These are phyloP conservation scores for Scaptomyza graminum DNA, from an alignment of 1,140 invertebrate species.

Conservation along the genomic window DNA sequence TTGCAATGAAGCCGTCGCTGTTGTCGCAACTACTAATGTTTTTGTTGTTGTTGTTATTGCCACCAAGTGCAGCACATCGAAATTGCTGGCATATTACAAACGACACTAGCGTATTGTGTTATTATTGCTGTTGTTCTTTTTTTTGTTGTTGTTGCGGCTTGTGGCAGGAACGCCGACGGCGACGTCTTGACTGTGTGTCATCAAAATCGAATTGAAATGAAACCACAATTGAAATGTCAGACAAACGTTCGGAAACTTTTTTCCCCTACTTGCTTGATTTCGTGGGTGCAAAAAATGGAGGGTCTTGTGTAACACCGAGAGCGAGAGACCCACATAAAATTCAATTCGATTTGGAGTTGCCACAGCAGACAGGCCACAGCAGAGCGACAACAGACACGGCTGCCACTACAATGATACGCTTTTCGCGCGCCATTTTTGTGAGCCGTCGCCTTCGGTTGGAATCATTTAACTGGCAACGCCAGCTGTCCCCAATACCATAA, in stretches of 20 bases:
- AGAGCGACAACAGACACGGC: background rate
- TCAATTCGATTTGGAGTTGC: slow-evolving; percentile 51
- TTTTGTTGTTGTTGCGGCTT: slow-evolving; percentile 43
- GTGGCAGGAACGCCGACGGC: slow-evolving; percentile 39
- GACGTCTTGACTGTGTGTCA: slow-evolving; percentile 70
- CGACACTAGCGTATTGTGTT: slow-evolving; percentile 71
- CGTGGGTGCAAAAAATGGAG: slow-evolving; percentile 5
- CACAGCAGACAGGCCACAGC: slow-evolving; percentile 8
- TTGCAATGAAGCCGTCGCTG: slow-evolving; percentile 58
- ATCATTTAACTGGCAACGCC: slow-evolving; percentile 28
- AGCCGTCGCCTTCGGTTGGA: slow-evolving; percentile 25
- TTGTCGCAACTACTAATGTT: slow-evolving; percentile 18
- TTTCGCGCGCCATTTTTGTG: slow-evolving; percentile 59
- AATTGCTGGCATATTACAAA: slow-evolving; percentile 77
- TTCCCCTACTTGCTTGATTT: slow-evolving; percentile 8
- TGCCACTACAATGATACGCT: slow-evolving; percentile 50
- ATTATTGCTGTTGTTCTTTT: slow-evolving; percentile 57
- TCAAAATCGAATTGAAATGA: slow-evolving; percentile 72
- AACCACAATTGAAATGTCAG: slow-evolving; percentile 76
- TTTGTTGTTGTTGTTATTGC: slow-evolving; percentile 27
- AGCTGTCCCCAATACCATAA: slow-evolving; percentile 18
- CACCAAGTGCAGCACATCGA: slow-evolving; percentile 64
- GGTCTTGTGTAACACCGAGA: background rate
- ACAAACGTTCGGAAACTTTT: slow-evolving; percentile 59
- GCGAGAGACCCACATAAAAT: slow-evolving; percentile 63